phyloP scores from a whole-genome alignment of 1,140 invertebrate species.

The Hylaeus volcanicus region DNA sequence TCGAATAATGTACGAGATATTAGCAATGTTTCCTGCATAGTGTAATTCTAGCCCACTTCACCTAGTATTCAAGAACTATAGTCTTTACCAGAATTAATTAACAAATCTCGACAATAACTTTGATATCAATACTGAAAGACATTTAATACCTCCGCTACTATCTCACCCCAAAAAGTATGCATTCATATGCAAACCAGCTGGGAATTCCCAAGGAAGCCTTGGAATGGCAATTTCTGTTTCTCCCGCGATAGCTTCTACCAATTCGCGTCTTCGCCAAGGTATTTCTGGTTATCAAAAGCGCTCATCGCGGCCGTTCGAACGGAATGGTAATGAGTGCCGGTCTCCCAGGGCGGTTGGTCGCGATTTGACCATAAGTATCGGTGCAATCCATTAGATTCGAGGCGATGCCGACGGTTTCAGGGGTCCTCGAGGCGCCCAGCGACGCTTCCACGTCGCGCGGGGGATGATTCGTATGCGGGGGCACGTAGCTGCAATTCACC shows the following conservation, averaged over 20 bases:
- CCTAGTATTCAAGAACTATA: too few species aligned
- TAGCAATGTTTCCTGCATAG: too few species aligned
- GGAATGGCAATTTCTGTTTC: too few species aligned
- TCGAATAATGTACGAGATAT: too few species aligned
- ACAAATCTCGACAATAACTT: too few species aligned
- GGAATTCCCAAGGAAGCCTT: too few species aligned
- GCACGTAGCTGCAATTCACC: constrained; percentile 74
- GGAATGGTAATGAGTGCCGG: constrained; percentile 61
- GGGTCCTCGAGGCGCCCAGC: constrained; percentile 26
- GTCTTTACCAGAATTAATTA: too few species aligned
- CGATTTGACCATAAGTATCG: constrained; percentile 67
- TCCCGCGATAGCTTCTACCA: not conserved
- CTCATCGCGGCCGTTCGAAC: constrained; percentile 38
- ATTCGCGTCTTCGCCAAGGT: constrained; percentile 46
- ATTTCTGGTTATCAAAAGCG: constrained; percentile 60
- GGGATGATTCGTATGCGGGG: constrained; percentile 68
- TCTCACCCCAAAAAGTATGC: too few species aligned
- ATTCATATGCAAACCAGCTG: too few species aligned
- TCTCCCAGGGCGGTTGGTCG: constrained; percentile 41
- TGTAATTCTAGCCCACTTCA: too few species aligned
- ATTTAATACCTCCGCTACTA: too few species aligned
- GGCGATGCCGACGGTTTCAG: constrained; percentile 39
- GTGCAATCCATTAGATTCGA: constrained; percentile 65
- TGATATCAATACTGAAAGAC: too few species aligned
- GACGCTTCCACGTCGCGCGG: constrained; percentile 28